Conservation (phyloP, 2,113 vertebrate genomes). For the Burhinus oedicnemus region DNA sequence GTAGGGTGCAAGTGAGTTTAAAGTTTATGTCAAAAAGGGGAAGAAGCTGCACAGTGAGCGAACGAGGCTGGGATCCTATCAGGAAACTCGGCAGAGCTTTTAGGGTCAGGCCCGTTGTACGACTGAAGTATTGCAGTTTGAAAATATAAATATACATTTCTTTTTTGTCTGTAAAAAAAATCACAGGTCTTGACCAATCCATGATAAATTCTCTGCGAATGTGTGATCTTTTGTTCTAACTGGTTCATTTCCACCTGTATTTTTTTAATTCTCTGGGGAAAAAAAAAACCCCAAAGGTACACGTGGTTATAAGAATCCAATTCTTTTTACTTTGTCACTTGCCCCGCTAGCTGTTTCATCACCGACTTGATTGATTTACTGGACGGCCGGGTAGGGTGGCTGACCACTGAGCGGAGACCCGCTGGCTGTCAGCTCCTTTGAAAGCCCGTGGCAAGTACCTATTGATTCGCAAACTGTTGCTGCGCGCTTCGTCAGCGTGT, state of each 20-base stretch:
- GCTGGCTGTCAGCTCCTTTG: neutral
- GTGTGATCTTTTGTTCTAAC: neutral
- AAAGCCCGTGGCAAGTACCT: neutral
- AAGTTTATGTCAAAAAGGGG: neutral
- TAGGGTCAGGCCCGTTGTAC: neutral
- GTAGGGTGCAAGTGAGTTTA: neutral
- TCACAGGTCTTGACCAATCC: neutral
- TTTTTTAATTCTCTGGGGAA: neutral
- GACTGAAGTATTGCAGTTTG: neutral
- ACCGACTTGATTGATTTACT: neutral
- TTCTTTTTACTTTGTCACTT: neutral
- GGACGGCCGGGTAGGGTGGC: accelerated
- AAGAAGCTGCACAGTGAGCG: neutral
- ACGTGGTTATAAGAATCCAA: neutral
- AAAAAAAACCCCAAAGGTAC: neutral
- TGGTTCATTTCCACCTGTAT: neutral
- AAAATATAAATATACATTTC: neutral
- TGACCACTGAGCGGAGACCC: neutral
- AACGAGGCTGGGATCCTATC: neutral
- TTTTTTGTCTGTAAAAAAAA: neutral
- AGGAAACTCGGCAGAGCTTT: neutral
- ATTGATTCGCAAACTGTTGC: neutral
- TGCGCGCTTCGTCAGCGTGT: neutral
- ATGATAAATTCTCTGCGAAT: neutral
- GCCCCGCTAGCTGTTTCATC: neutral